Evolutionary conservation across 2,888 invertebrate species (phyloP).

Genomic region (Malachius bipustulatus): DNA sequence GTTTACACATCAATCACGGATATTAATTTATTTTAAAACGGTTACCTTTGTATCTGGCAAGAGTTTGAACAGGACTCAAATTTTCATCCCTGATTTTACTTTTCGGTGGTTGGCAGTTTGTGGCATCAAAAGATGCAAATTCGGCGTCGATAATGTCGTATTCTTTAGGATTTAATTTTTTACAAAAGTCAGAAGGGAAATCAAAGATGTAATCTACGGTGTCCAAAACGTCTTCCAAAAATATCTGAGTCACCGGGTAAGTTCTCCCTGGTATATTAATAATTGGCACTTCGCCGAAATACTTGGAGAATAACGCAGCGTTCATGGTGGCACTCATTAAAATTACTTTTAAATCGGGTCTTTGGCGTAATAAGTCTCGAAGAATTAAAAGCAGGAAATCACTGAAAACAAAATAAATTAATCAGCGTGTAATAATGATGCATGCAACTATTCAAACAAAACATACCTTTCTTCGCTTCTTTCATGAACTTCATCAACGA

Average conservation of each 20-base stretch:
- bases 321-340: conserved; percentile 92
- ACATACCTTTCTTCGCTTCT: conserved; percentile 68
- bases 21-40: too few species aligned
- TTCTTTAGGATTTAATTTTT: conserved; percentile 44
- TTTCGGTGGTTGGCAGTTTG: conserved; percentile 44
- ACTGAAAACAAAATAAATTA: conserved; percentile 36
- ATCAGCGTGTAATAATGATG: neutral
- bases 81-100: conserved; percentile 57
- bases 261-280: conserved; percentile 75
- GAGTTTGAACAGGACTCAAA: conserved; percentile 52
- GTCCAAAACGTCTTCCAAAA: conserved; percentile 72
- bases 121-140: conserved; percentile 50
- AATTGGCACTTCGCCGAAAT: conserved; percentile 69
- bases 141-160: conserved; percentile 49
- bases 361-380: conserved; percentile 57
- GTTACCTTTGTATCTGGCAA: conserved; percentile 51
- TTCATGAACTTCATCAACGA: conserved; percentile 90
- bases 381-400: conserved; percentile 80
- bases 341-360: conserved; percentile 68
- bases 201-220: conserved; percentile 47
- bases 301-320: conserved; percentile 69
- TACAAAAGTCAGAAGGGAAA: conserved; percentile 49
- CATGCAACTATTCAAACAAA: neutral
- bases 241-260: conserved; percentile 70
- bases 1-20: too few species aligned